These are phyloP conservation scores for Ornithoptera priamus DNA, from an alignment of 2,888 invertebrate genomes.

Conservation along the genomic window DNA sequence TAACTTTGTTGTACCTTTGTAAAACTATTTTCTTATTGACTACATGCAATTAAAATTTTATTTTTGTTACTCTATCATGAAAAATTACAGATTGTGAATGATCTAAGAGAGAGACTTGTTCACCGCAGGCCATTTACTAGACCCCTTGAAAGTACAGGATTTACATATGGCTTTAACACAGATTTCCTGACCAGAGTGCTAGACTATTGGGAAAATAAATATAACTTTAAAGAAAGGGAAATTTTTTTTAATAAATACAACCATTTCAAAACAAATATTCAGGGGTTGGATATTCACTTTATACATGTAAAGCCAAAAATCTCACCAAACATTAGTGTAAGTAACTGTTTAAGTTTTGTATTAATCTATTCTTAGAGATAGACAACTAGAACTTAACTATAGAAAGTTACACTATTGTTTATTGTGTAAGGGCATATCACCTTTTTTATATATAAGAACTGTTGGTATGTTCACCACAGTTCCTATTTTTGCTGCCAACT, in stretches of 20 bases:
- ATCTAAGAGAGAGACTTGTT: constrained; percentile 78
- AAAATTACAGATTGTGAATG: constrained; percentile 67
- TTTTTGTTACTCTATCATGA: neutral
- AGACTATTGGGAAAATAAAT: constrained; percentile 89
- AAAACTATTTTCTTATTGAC: too few relatives aligned
- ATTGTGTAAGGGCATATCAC: too few relatives aligned
- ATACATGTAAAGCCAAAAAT: constrained; percentile 82
- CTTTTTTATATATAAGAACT: too few relatives aligned
- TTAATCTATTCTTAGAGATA: neutral
- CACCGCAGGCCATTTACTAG: constrained; percentile 65
- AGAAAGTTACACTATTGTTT: too few relatives aligned
- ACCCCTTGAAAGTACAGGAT: constrained; percentile 84
- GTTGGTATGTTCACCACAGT: too few relatives aligned
- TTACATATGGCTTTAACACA: constrained; percentile 90
- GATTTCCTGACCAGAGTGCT: constrained; percentile 83
- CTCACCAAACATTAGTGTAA: constrained; percentile 48
- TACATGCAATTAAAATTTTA: neutral
- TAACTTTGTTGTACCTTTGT: too few relatives aligned
- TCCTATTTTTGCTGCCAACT: too few relatives aligned
- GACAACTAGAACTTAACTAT: too few relatives aligned
- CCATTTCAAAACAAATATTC: constrained; percentile 88
- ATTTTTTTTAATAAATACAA: constrained; percentile 85
- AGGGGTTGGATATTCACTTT: constrained; percentile 87
- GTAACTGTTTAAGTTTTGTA: constrained; percentile 33
- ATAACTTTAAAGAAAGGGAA: constrained; percentile 83